Percentiles rank a stretch among this genome's conserved stretches.
Evolutionary conservation across 1,140 invertebrate genomes (phyloP).

Genomic region (Chionoecetes opilio): DNA sequence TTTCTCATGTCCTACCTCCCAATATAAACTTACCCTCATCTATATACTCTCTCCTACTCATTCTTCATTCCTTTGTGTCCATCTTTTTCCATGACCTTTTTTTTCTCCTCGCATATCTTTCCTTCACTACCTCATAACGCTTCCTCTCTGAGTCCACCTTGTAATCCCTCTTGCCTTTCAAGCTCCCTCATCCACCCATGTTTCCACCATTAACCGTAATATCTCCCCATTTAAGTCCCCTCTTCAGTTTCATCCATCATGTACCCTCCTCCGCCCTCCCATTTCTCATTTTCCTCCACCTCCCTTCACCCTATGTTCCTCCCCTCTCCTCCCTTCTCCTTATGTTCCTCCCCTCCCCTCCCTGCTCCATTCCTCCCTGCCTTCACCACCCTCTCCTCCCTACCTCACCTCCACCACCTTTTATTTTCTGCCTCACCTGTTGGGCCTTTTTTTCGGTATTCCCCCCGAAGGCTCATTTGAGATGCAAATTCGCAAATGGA

Average conservation of each 20-base stretch:
- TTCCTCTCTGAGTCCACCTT: slow-evolving; percentile 33
- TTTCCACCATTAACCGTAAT: neutral
- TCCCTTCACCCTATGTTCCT: neutral
- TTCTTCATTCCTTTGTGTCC: neutral
- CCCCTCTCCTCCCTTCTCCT: neutral
- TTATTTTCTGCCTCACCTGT: slow-evolving; percentile 38
- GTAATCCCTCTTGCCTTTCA: neutral
- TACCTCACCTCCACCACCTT: neutral
- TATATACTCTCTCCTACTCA: neutral
- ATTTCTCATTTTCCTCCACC: no score
- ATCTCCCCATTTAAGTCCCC: neutral
- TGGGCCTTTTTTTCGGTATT: neutral
- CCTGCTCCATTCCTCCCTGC: neutral
- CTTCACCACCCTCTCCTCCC: neutral
- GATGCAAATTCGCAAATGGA: slow-evolving; percentile 53
- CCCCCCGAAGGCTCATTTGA: slow-evolving; percentile 36
- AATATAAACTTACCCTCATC: neutral
- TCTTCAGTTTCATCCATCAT: no score
- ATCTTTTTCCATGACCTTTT: neutral
- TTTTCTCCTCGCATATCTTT: neutral
- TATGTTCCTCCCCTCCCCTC: neutral
- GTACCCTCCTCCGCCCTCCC: neutral
- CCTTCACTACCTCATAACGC: neutral
- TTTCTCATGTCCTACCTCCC: neutral
- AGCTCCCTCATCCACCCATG: neutral